These are phyloP conservation scores for Falcunculus frontatus DNA, from an alignment of 2,113 vertebrate species.

Conservation along the genomic window DNA sequence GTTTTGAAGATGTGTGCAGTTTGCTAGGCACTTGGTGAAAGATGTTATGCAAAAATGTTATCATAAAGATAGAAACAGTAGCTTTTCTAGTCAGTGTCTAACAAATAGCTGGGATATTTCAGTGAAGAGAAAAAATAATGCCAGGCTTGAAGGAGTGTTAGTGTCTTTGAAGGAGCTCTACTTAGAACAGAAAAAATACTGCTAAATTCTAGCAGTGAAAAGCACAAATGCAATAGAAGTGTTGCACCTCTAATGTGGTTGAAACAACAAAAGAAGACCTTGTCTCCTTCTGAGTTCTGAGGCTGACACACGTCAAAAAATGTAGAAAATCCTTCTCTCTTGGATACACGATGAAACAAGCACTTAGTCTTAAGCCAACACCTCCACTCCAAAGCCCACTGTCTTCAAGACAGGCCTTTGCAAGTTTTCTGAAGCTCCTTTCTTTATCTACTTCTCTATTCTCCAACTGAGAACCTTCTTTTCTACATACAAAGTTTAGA, in stretches of 20 bases:
- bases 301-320: not conserved
- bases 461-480: not conserved
- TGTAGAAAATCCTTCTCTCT: not conserved
- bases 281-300: not conserved
- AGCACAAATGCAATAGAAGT: not conserved
- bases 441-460: not conserved
- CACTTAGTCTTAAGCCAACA: not conserved
- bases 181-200: not conserved
- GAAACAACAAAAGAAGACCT: not conserved
- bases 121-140: not conserved
- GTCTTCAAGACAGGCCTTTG: not conserved
- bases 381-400: not conserved
- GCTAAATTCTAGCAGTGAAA: not conserved
- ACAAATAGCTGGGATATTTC: not conserved
- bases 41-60: not conserved
- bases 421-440: not conserved
- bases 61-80: not conserved
- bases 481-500: not conserved
- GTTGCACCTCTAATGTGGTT: not conserved
- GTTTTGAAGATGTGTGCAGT: not conserved
- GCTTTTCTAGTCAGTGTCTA: not conserved
- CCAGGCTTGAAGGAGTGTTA: not conserved
- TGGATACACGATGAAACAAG: not conserved
- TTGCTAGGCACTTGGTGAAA: not conserved
- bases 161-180: not conserved